Evolutionary conservation across 2,888 invertebrate species (phyloP), one percentile per base, ranked within the genome.

Genomic region (Macrophya annulata): DNA sequence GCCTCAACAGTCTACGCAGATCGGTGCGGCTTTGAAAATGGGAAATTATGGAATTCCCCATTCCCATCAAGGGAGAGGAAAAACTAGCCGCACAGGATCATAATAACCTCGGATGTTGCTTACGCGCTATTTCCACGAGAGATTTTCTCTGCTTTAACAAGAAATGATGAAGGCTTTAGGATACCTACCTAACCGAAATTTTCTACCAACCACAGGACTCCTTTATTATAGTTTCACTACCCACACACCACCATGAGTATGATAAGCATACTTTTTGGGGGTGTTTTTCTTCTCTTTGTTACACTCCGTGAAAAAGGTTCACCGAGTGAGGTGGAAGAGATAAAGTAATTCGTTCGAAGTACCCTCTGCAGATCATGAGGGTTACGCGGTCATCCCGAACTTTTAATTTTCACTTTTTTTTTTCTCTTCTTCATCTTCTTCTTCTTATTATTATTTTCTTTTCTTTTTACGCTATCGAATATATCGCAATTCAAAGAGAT

Each of bases 101-200:
- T 51, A 43, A 77, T 31, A 77, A 31, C 31, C 51, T 77, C 55
- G 31, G 77, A 37, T 55, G 77, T 77, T 55, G 77, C 55, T 51
- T 55, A 9, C 4, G 31, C 31, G 31, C n/a, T 55, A 37, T 55
- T 77, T 77, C 55, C 21, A 55, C 55, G 8, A 10, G 31, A 31
- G 51, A 77, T 77, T 77, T 51, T 31, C 15, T 31, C 31, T n/a
- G 37, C 25, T 37, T 31, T 77, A 77, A 77, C 55, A 25, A 77
- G 48, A 77, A 77, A 55, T 25, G 25, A 77, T 77, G 77, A 37
- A 77, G 55, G 55, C 55, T 55, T 55, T n/a, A n/a, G n/a, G 77
- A 5, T 77, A 55, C n/a, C 21, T 62, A 12, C 0, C 77, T 21
- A 37, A 9, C 21, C 51, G 31, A 17, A 15, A 21, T 77, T 55